Evolutionary conservation across 2,888 invertebrate species (phyloP).

Genomic region (Chloroclysta siterata): DNA sequence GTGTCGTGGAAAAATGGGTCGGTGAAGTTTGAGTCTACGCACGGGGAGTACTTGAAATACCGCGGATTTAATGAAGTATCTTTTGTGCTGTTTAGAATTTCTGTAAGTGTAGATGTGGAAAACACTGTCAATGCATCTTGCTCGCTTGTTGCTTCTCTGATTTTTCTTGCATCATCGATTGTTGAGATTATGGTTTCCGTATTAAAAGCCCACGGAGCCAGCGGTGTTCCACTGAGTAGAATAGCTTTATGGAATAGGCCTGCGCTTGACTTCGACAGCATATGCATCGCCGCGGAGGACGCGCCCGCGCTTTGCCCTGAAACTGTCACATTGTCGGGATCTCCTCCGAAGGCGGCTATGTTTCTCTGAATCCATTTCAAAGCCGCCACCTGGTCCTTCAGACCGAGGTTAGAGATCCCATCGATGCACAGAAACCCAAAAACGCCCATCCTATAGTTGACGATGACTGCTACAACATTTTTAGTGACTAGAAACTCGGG

Average conservation of each 20-base stretch:
- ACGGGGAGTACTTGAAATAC: conserved; percentile 74
- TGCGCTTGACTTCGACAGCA: conserved; percentile 63
- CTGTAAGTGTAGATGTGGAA: conserved; percentile 51
- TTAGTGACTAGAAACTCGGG: conserved; percentile 73
- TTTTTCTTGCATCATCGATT: conserved; percentile 64
- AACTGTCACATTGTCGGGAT: conserved; percentile 75
- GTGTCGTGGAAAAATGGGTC: conserved; percentile 70
- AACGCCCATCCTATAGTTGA: conserved; percentile 73
- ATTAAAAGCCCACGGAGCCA: conserved; percentile 75
- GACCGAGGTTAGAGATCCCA: conserved; percentile 69
- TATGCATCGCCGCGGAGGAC: conserved; percentile 68
- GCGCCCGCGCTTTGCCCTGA: conserved; percentile 77
- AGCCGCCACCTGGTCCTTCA: conserved; percentile 76
- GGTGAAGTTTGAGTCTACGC: conserved; percentile 61
- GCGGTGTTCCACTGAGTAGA: conserved; percentile 67
- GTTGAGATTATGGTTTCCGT: conserved; percentile 57
- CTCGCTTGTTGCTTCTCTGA: conserved; percentile 50
- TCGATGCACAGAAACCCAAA: conserved; percentile 73
- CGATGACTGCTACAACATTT: conserved; percentile 63
- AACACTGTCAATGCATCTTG: conserved; percentile 60
- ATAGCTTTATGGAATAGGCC: conserved; percentile 75
- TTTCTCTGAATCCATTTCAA: conserved; percentile 73
- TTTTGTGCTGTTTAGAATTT: conserved; percentile 57
- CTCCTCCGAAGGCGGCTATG: conserved; percentile 73
- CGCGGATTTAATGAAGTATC: conserved; percentile 65